Percentiles rank a stretch among this genome's conserved stretches.
These are phyloP conservation scores for Amblyraja radiata DNA, from an alignment of 2,797 vertebrate genomes.

Conservation along the genomic window DNA sequence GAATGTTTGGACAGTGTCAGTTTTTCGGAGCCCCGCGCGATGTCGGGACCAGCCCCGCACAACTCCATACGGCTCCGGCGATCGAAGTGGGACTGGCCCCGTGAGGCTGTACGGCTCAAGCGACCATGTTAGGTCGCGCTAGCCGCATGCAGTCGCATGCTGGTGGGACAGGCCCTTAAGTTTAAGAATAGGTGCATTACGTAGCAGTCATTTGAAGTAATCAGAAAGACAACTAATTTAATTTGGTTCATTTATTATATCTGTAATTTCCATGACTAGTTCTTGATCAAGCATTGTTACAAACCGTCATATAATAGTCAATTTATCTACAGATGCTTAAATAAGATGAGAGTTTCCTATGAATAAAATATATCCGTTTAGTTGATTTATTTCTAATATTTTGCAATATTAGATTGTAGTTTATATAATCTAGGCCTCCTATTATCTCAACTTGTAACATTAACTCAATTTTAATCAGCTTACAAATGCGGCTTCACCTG, in stretches of 20 bases:
- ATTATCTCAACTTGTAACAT: no score
- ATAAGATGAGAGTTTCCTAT: background rate
- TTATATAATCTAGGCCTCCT: background rate
- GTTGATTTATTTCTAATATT: background rate
- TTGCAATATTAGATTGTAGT: background rate
- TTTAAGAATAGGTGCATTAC: no score
- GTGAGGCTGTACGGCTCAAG: no score
- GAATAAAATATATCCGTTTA: background rate
- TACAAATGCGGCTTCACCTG: no score
- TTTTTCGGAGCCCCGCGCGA: no score
- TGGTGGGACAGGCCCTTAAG: background rate
- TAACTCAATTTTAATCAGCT: no score
- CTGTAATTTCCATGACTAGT: background rate
- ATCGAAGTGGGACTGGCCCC: no score
- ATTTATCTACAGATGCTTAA: background rate
- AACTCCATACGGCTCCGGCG: no score
- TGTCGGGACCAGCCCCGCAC: no score
- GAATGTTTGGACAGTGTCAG: no score
- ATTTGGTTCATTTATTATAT: background rate
- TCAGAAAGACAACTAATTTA: background rate
- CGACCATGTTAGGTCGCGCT: no score
- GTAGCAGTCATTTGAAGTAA: background rate
- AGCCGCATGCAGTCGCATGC: no score
- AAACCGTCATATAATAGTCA: background rate
- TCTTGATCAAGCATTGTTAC: background rate